Evolutionary conservation across 2,113 vertebrate species (phyloP).

Genomic region (Corythornis vintsioides): DNA sequence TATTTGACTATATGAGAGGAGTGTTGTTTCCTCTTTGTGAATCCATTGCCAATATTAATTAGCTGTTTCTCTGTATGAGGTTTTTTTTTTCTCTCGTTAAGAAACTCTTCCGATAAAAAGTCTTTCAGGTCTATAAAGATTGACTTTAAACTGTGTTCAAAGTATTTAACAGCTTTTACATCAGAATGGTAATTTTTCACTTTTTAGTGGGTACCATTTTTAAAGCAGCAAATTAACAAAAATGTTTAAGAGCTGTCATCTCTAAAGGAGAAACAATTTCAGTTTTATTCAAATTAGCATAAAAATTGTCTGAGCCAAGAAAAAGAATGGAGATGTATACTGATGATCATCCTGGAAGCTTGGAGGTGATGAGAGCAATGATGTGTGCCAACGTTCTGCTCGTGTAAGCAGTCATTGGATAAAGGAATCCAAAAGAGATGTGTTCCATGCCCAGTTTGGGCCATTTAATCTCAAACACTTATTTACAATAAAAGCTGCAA

Average conservation of each 20-base stretch:
- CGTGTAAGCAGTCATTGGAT: background rate
- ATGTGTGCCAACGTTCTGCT: background rate
- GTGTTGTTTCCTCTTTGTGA: background rate
- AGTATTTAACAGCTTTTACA: background rate
- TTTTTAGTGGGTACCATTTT: background rate
- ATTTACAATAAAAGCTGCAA: background rate
- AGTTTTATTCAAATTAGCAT: background rate
- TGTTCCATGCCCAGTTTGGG: background rate
- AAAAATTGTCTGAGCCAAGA: background rate
- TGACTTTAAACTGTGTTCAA: background rate
- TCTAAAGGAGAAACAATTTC: background rate
- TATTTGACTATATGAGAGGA: background rate
- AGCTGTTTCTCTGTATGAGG: background rate
- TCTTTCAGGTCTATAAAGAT: background rate
- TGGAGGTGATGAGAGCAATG: background rate
- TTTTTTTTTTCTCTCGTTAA: background rate
- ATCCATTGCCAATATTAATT: constrained; percentile 1
- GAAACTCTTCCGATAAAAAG: background rate
- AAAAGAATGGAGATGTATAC: background rate
- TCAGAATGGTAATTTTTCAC: background rate
- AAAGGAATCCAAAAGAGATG: background rate
- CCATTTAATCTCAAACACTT: background rate
- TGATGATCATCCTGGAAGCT: background rate
- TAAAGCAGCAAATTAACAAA: background rate
- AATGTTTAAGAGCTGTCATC: background rate